A percentile compares a stretch with the other conserved stretches of the same genome.
These are phyloP conservation scores for Nematopogon swammerdamellus DNA, from an alignment of 2,888 invertebrate genomes.

Conservation along the genomic window DNA sequence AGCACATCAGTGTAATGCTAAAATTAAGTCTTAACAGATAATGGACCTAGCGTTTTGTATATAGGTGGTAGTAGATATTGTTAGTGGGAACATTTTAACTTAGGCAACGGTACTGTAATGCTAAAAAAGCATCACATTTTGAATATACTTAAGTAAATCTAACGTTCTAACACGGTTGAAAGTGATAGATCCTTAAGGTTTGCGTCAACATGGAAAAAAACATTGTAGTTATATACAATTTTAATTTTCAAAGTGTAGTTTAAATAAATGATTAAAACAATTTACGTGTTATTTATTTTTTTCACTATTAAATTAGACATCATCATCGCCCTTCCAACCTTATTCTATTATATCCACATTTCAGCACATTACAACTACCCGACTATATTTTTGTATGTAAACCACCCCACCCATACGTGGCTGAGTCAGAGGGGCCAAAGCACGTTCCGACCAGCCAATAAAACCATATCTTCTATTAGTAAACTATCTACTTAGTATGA, in stretches of 20 bases:
- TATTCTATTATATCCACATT: too few relatives aligned
- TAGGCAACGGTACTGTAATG: slow-evolving; percentile 25
- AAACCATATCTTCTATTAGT: too few relatives aligned
- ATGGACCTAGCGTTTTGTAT: slow-evolving; percentile 13
- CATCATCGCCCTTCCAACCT: too few relatives aligned
- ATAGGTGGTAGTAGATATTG: background rate
- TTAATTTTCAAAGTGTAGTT: slow-evolving; percentile 55
- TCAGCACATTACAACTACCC: too few relatives aligned
- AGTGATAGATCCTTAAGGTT: background rate
- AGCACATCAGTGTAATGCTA: too few relatives aligned
- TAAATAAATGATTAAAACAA: slow-evolving; percentile 42
- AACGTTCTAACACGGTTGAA: slow-evolving; percentile 30
- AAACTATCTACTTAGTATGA: too few relatives aligned
- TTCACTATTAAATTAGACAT: too few relatives aligned
- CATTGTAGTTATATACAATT: slow-evolving; percentile 51
- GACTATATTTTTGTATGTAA: too few relatives aligned
- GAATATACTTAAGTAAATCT: slow-evolving; percentile 37
- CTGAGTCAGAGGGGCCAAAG: too few relatives aligned
- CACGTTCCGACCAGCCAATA: too few relatives aligned
- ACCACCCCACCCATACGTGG: too few relatives aligned
- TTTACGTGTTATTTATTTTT: too few relatives aligned
- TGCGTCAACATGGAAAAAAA: background rate
- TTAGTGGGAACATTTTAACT: slow-evolving; percentile 5
- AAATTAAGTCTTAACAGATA: background rate
- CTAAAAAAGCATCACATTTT: background rate